Evolutionary conservation across 2,113 vertebrate species (phyloP).

Genomic region (Anseranas semipalmata): DNA sequence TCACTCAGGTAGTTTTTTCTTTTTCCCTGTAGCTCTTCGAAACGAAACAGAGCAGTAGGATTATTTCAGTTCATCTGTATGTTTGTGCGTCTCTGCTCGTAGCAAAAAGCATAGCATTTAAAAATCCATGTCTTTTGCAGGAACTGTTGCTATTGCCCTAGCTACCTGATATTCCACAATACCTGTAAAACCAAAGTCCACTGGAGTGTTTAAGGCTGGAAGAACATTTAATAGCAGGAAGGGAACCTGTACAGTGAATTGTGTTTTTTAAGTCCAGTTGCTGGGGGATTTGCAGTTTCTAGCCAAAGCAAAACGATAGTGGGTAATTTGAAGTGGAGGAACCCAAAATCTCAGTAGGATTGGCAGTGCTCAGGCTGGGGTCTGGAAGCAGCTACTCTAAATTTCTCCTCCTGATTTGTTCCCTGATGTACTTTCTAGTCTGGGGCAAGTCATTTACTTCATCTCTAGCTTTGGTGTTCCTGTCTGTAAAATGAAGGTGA

Average conservation of each 20-base stretch:
- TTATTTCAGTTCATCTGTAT: slow-evolving; percentile 21
- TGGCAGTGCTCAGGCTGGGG: background rate
- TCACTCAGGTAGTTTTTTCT: slow-evolving; percentile 29
- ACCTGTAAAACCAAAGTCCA: background rate
- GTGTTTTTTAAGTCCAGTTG: background rate
- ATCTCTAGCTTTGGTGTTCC: background rate
- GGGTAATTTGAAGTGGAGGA: background rate
- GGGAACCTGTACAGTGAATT: background rate
- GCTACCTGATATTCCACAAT: background rate
- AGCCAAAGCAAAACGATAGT: background rate
- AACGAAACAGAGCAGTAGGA: background rate
- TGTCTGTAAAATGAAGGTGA: background rate
- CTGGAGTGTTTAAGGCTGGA: background rate
- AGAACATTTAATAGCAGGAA: background rate
- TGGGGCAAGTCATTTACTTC: background rate
- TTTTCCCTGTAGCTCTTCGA: slow-evolving; percentile 1
- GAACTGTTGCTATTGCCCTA: background rate
- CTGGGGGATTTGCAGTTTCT: background rate
- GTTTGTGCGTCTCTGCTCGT: slow-evolving; percentile 4
- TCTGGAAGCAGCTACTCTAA: background rate
- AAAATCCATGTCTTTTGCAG: background rate
- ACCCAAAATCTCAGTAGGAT: background rate
- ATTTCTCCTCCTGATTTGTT: background rate
- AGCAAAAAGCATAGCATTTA: background rate
- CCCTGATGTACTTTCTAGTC: background rate